A percentile compares a stretch with the other conserved stretches of the same genome.
These are phyloP conservation scores for cat (Felis catus) DNA, from an alignment of 2,113 vertebrate genomes.

Conservation along the genomic window F.catus_Fca126_mat1.0 CM031412.1:100135001-100135500, in stretches of 20 bases:
- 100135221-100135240: not conserved
- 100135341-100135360: not conserved
- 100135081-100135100: not conserved
- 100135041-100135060: not conserved
- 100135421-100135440: not conserved
- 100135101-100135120: not conserved
- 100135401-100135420: not conserved
- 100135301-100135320: no score
- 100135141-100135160: not conserved
- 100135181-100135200: not conserved
- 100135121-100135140: not conserved
- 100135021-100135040: constrained; percentile 24
- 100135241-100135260: not conserved
- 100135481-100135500: not conserved
- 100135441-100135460: not conserved
- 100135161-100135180: not conserved
- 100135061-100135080: constrained; percentile 29
- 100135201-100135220: not conserved
- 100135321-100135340: not conserved
- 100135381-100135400: not conserved
- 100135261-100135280: not conserved
- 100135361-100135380: not conserved
- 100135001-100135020: constrained; percentile 83
- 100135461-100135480: not conserved
- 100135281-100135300: not conserved